Percentiles rank a stretch among this genome's conserved stretches.
Evolutionary conservation across 2,888 invertebrate genomes (phyloP).

Genomic region (Adineta ricciae): DNA sequence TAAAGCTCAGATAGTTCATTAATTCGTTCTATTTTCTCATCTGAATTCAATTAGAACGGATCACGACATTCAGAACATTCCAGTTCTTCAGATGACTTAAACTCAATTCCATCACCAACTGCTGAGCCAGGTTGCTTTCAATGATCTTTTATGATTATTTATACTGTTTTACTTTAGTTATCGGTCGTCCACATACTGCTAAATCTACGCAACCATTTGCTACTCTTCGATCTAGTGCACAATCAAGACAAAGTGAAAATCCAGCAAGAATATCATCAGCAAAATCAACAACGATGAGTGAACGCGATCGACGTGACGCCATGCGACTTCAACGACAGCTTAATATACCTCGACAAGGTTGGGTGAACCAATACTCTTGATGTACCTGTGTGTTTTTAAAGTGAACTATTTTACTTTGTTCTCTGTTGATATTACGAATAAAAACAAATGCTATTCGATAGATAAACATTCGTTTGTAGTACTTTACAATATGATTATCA

Average conservation of each 20-base stretch:
- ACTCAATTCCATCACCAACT: neutral
- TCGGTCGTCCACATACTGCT: neutral
- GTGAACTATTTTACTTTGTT: neutral
- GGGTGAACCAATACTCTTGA: neutral
- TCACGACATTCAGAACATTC: neutral
- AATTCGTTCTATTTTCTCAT: no score
- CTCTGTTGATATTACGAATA: neutral
- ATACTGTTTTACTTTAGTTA: neutral
- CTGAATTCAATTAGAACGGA: neutral
- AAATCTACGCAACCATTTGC: neutral
- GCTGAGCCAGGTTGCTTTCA: neutral
- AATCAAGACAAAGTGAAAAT: neutral
- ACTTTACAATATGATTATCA: no score
- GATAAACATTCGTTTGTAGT: no score
- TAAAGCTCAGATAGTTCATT: no score
- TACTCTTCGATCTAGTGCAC: neutral
- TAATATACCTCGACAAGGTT: slow-evolving; percentile 19
- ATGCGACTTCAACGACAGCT: neutral
- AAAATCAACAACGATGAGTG: neutral
- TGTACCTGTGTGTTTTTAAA: neutral
- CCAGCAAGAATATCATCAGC: neutral
- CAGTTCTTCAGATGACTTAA: neutral
- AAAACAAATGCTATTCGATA: no score
- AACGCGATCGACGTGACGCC: neutral
- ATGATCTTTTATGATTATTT: neutral